Base-by-base conservation (phyloP, 2,113 vertebrate species). In the Ancistrus triradiatus region DNA sequence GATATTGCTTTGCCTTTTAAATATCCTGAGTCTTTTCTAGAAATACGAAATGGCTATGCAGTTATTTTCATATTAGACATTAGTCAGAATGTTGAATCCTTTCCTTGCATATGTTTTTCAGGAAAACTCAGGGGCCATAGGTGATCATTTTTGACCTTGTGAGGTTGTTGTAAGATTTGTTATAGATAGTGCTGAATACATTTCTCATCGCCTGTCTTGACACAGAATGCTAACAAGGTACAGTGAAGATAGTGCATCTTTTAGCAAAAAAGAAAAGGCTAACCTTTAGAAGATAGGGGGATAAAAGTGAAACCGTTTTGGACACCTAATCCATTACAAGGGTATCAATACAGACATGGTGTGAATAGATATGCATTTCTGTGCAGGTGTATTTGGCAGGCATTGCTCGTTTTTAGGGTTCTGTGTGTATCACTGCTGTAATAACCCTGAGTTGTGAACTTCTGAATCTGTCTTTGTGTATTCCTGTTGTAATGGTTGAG, bases 151-250 rank as follows among this genome's bases (percentile, higher is more conserved):
- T 31, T 31, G 7, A 31, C 7, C 7, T 31, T 31, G 7, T 4
- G 7, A 31, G 3, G 27, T 31, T 31, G 3, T n/a, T 31, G 3
- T 31, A 31, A 31, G 27, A 31, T 31, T 31, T 31, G 27, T 7
- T 31, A 31, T 31, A 31, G 27, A 31, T 4, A 31, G 27, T 31
- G n/a, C 7, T 31, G 3, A 31, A 31, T 31, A 31, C 7, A 7
- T 31, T 31, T 37, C 4, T 37, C 10, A 35, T 37, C 31, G 38
- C n/a, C 13, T 18, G 46, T 38, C 17, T 49, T 61, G 44, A 10
- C 19, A 47, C 35, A 14, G 28, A 60, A 60, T 44, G 42, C 13
- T 31, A 48, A 33, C 44, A 49, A 38, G 46, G 25, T 50, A 62
- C 14, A 49, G 31, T 49, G n/a, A 22, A 38, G 9, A 31, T 21